Conservation (phyloP, 2,797 vertebrate species). For the Notoglanidium macrostoma region DNA sequence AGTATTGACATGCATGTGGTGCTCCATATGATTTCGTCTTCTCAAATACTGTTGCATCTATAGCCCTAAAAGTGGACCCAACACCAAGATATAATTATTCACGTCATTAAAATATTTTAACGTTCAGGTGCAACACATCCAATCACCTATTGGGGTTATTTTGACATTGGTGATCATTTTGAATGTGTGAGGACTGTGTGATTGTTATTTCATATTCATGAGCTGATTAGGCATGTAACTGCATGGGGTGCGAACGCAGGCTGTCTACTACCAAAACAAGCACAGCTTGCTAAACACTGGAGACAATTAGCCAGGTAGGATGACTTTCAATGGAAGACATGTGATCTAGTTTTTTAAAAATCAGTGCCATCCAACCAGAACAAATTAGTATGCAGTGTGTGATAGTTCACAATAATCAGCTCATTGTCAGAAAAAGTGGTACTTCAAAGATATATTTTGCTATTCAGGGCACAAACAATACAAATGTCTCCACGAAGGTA, state of each 20-base stretch:
- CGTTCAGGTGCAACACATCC: not conserved
- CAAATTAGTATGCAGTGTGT: conserved; percentile 8
- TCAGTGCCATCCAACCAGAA: conserved; percentile 1
- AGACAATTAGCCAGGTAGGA: conserved; percentile 40
- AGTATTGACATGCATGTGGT: not conserved
- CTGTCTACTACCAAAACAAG: conserved; percentile 32
- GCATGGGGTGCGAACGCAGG: conserved; percentile 23
- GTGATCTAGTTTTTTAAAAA: conserved; percentile 13
- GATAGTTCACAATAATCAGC: conserved; percentile 6
- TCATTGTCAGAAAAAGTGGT: not conserved
- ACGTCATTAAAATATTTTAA: not conserved
- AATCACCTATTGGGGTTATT: conserved; percentile 21
- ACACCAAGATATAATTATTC: not conserved
- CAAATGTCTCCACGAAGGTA: not conserved
- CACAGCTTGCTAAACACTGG: conserved; percentile 29
- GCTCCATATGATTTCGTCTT: not conserved
- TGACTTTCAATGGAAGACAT: conserved; percentile 18
- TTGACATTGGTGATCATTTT: not conserved
- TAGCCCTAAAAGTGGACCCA: not conserved
- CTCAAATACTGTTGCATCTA: not conserved
- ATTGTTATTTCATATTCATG: conserved; percentile 41
- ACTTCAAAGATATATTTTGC: not conserved
- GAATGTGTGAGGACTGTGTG: not conserved
- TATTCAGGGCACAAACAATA: not conserved
- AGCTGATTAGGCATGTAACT: conserved; percentile 23